Evolutionary conservation across 1,140 invertebrate species (phyloP).

Genomic region (Nebria ingens): DNA sequence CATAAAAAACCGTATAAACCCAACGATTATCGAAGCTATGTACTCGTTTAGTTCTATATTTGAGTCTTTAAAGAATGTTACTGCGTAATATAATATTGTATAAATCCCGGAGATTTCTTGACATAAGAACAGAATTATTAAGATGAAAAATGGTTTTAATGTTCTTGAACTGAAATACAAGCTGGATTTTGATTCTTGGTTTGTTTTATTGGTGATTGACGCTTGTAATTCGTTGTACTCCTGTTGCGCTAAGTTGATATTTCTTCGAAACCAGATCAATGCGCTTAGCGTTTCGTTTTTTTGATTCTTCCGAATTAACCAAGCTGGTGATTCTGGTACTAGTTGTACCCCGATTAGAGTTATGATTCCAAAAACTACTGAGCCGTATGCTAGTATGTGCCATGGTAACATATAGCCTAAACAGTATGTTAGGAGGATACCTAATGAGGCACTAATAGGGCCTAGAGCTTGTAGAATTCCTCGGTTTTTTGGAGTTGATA

Average conservation of each 20-base stretch:
- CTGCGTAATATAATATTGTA: slow-evolving; percentile 65
- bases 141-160: slow-evolving; percentile 52
- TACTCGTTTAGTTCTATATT: slow-evolving; percentile 56
- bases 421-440: slow-evolving; percentile 53
- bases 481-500: slow-evolving; percentile 42
- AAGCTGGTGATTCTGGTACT: slow-evolving; percentile 58
- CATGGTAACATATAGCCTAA: slow-evolving; percentile 50
- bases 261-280: slow-evolving; percentile 46
- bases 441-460: slow-evolving; percentile 51
- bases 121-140: slow-evolving; percentile 53
- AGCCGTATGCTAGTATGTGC: slow-evolving; percentile 49
- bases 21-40: slow-evolving; percentile 62
- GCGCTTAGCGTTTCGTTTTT: slow-evolving; percentile 43
- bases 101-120: slow-evolving; percentile 65
- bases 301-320: slow-evolving; percentile 44
- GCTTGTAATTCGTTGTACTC: slow-evolving; percentile 42
- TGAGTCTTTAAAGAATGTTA: slow-evolving; percentile 55
- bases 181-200: background rate
- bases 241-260: slow-evolving; percentile 42
- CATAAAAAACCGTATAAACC: slow-evolving; percentile 53
- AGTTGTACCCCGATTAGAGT: slow-evolving; percentile 46
- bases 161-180: slow-evolving; percentile 32
- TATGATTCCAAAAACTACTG: slow-evolving; percentile 46
- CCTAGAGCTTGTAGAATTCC: slow-evolving; percentile 48
- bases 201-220: background rate